Conservation (phyloP, 2,888 invertebrate genomes). For the Lysandra bellargus region DNA sequence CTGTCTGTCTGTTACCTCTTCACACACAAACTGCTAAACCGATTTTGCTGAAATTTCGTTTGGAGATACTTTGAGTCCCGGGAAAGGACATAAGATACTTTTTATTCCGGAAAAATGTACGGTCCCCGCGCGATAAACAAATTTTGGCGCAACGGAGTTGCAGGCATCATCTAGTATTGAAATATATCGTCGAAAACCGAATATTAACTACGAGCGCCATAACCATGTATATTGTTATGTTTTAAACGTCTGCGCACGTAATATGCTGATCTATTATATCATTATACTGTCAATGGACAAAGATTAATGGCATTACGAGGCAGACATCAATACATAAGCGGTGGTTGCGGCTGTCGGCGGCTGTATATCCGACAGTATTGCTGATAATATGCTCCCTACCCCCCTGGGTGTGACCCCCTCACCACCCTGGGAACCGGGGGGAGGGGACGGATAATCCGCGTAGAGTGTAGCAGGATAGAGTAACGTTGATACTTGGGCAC, state of each 20-base stretch:
- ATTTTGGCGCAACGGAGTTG: too few species aligned
- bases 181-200: too few species aligned
- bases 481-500: background rate
- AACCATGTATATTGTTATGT: too few species aligned
- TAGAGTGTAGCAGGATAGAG: background rate
- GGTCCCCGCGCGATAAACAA: too few species aligned
- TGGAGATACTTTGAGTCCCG: too few species aligned
- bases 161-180: too few species aligned
- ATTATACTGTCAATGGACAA: background rate
- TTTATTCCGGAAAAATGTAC: too few species aligned
- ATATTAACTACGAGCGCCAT: too few species aligned
- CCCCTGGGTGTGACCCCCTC: background rate
- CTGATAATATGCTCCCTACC: background rate
- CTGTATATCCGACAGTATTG: slow-evolving; percentile 2
- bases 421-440: background rate
- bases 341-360: background rate
- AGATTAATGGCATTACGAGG: background rate
- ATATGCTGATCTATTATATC: background rate
- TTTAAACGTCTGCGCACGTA: background rate
- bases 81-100: too few species aligned
- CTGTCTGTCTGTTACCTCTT: too few species aligned
- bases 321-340: background rate
- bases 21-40: too few species aligned
- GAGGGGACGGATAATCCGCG: background rate
- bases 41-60: too few species aligned